Evolutionary conservation across 2,888 invertebrate species (phyloP).

Genomic region (Mallateleia sp.): DNA sequence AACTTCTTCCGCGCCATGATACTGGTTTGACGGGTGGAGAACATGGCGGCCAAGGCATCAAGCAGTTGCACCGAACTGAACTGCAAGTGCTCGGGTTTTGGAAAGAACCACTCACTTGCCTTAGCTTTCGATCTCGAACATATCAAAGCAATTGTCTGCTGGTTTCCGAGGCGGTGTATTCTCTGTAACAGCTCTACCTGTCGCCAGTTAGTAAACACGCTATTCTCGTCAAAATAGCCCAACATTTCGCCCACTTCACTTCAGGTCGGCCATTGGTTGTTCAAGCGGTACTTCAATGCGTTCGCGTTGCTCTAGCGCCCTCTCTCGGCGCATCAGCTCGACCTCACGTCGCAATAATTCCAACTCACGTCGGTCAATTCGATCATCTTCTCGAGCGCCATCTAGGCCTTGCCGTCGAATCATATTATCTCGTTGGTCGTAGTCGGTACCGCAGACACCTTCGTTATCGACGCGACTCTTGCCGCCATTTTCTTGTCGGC

Average conservation of each 20-base stretch:
- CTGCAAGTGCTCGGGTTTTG: not conserved
- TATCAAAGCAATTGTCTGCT: not conserved
- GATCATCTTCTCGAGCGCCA: not conserved
- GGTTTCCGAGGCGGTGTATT: not conserved
- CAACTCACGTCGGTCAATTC: not conserved
- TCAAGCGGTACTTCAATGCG: not conserved
- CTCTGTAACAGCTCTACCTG: not conserved
- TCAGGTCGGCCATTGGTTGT: not conserved
- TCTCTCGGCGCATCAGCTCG: slow-evolving; percentile 10
- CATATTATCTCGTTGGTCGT: not conserved
- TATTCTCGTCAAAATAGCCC: not conserved
- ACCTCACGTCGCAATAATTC: slow-evolving; percentile 1
- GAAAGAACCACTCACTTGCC: slow-evolving; percentile 1
- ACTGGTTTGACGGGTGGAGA: slow-evolving; percentile 23
- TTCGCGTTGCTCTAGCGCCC: not conserved
- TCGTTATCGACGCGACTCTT: not conserved
- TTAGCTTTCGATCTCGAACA: not conserved
- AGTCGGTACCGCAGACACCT: not conserved
- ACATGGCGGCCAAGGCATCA: slow-evolving; percentile 24
- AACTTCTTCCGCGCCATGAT: slow-evolving; percentile 9
- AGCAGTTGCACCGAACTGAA: not conserved
- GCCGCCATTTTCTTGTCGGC: not conserved
- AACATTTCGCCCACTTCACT: not conserved
- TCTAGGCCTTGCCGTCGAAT: not conserved
- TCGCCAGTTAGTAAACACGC: not conserved